phyloP scores from a whole-genome alignment of 2,888 invertebrate species.

The Merodon equestris region DNA sequence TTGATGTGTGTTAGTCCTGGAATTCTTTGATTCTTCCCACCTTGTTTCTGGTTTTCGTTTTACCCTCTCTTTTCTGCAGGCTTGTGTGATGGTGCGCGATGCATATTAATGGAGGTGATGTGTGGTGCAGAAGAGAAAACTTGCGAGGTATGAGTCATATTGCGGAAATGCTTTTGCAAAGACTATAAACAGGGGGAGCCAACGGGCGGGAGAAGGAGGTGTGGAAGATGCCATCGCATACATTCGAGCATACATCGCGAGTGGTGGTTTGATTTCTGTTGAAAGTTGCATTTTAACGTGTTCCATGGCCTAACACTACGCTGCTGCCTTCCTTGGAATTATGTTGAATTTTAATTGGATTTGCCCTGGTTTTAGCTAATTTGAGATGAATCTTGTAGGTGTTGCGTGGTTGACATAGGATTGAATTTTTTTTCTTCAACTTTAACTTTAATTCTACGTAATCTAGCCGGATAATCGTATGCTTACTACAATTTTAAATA shows the following conservation, averaged over 20 bases:
- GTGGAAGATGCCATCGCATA: neutral
- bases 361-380: too few species aligned
- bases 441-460: too few species aligned
- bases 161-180: conserved; percentile 58
- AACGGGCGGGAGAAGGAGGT: conserved; percentile 44
- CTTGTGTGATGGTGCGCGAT: conserved; percentile 32
- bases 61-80: conserved; percentile 24
- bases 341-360: too few species aligned
- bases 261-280: conserved; percentile 11
- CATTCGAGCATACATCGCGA: too few species aligned
- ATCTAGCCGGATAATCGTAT: too few species aligned
- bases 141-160: conserved; percentile 62
- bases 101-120: conserved; percentile 54
- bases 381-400: too few species aligned
- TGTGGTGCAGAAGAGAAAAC: conserved; percentile 39
- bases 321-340: too few species aligned
- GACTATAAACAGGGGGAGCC: too few species aligned
- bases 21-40: conserved; percentile 52
- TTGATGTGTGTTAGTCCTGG: conserved; percentile 63
- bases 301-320: too few species aligned
- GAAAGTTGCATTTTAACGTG: neutral
- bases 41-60: conserved; percentile 43
- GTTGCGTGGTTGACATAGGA: too few species aligned
- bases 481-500: too few species aligned
- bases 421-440: too few species aligned